Evolutionary conservation across 2,113 vertebrate genomes (phyloP), one percentile per base, ranked within the genome.

Genomic region (Antennarius striatus): DNA sequence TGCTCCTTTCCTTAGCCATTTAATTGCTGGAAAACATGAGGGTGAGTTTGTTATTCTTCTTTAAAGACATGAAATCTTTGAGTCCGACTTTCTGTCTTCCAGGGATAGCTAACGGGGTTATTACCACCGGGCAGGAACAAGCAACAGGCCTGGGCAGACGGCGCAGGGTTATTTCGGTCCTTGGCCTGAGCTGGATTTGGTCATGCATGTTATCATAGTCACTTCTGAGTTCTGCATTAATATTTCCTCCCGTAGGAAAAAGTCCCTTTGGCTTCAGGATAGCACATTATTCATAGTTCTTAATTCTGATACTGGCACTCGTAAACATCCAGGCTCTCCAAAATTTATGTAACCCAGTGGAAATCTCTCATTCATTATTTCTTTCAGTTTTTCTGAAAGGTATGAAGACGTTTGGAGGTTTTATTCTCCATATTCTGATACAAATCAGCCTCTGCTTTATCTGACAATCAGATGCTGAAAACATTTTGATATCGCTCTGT

Each of bases 1-100:
- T 17, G 12, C 36, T 53, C 14, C 50, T 83, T 77, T 78, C 80
- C 63, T 66, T 75, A 49, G 16, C 22, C 65, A 56, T 61, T 74
- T 80, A 80, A 83, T 70, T 78, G 68, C 43, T 85, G 84, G 78
- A 87, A 89, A 89, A 83, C 66, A 56, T 80, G 78, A 89, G 67
- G 82, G 54, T 5, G 36, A 53, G 51, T 74, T 83, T 74, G 61
- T 76, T 78, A 54, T 75, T 75, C 47, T 67, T 69, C 48, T 56
- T 55, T 29, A 49, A 58, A 69, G 62, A 52, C n/a, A 47, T 66
- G 58, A 78, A 73, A 73, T 76, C 55, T 56, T 59, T 29, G 59
- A 57, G 63, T 49, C 47, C 36, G 42, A 59, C 30, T 70, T 57
- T 52, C 57, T 46, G 68, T 68, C 29, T 60, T 40, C 46, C 3